These are phyloP conservation scores for Apistogramma diplotaenia DNA, from an alignment of 2,113 vertebrate species.

Conservation along the genomic window DNA sequence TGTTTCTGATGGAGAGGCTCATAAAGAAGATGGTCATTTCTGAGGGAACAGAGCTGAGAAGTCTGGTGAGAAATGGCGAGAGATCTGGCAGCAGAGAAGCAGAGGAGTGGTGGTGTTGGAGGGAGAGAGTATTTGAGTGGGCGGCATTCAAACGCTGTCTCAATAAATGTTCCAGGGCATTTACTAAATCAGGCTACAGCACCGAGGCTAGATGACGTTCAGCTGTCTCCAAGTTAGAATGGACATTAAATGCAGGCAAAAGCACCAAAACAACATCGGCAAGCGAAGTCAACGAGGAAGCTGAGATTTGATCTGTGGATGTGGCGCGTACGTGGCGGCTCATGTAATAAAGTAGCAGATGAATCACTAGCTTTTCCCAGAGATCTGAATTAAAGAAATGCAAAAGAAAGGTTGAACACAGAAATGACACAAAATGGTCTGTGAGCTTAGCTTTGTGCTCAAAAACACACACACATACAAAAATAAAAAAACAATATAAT, in stretches of 20 bases:
- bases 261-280: not conserved
- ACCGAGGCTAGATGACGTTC: slow-evolving; percentile 55
- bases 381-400: not conserved
- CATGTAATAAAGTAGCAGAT: not conserved
- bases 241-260: slow-evolving; percentile 49
- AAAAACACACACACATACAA: not conserved
- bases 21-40: slow-evolving; percentile 35
- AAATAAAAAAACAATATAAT: not conserved
- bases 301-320: not conserved
- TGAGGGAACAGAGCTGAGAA: slow-evolving; percentile 32
- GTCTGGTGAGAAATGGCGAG: slow-evolving; percentile 61
- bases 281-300: not conserved
- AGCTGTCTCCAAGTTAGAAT: slow-evolving; percentile 47
- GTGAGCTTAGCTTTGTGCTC: not conserved
- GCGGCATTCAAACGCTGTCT: slow-evolving; percentile 78
- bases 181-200: slow-evolving; percentile 74
- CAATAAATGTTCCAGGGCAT: slow-evolving; percentile 73
- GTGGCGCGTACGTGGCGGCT: not conserved
- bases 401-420: not conserved
- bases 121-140: slow-evolving; percentile 77
- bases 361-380: not conserved
- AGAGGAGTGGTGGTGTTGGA: slow-evolving; percentile 67
- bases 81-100: slow-evolving; percentile 65
- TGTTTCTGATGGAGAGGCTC: not conserved
- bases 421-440: not conserved